Percentiles rank a stretch among this genome's conserved stretches.
phyloP scores from a whole-genome alignment of 2,113 vertebrate genomes.

The Gallinago undulata region DNA sequence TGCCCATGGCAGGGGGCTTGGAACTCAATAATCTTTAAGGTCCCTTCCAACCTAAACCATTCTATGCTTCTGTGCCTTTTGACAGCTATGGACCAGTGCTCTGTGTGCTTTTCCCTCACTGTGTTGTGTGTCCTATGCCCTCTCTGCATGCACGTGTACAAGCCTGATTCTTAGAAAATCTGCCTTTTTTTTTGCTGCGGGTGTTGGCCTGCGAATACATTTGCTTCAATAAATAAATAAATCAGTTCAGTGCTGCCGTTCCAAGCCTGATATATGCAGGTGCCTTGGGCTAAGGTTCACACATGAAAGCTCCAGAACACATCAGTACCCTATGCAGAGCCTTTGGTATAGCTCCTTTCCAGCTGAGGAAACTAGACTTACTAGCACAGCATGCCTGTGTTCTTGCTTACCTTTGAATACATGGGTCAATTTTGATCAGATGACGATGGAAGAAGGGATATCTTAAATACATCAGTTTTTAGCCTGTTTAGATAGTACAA shows the following conservation, averaged over 20 bases:
- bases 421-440: background rate
- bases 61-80: background rate
- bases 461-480: background rate
- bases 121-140: background rate
- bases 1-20: too few species aligned
- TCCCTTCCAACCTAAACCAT: too few species aligned
- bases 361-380: background rate
- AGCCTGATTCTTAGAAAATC: background rate
- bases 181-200: background rate
- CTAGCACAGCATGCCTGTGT: background rate
- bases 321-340: background rate
- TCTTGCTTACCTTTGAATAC: background rate
- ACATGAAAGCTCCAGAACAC: background rate
- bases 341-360: background rate
- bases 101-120: background rate
- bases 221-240: background rate
- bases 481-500: background rate
- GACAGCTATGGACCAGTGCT: background rate
- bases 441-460: background rate
- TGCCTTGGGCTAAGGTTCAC: background rate
- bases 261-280: background rate
- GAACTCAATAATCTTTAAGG: too few species aligned
- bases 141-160: accelerated
- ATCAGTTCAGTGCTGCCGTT: background rate
- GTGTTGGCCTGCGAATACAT: background rate